A percentile compares a stretch with the other conserved stretches of the same genome.
Conservation (phyloP, 2,888 invertebrate species). For the Parochlus steinenii region DNA sequence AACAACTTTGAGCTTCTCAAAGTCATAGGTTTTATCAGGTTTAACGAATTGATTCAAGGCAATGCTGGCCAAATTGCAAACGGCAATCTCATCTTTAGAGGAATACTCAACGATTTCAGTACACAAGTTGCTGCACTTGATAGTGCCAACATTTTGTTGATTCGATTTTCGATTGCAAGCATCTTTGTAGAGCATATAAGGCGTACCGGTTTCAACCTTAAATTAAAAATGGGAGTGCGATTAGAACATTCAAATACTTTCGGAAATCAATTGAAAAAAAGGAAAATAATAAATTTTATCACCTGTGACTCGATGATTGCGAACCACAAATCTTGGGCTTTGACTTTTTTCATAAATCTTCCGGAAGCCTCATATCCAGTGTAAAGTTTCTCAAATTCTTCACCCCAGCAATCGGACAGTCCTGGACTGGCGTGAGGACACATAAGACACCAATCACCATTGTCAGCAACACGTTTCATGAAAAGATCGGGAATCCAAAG, state of each 20-base stretch:
- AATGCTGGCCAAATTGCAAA: constrained; percentile 88
- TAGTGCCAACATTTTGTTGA: constrained; percentile 89
- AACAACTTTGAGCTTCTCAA: constrained; percentile 60
- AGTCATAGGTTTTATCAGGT: constrained; percentile 60
- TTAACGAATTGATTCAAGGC: constrained; percentile 82
- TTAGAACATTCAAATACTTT: too few relatives aligned
- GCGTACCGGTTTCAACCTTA: constrained; percentile 91
- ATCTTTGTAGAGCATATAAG: constrained; percentile 88
- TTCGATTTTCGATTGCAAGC: constrained; percentile 88
- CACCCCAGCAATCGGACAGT: constrained; percentile 75
- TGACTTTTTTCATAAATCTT: constrained; percentile 42
- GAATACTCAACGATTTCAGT: constrained; percentile 91
- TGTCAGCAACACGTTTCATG: constrained; percentile 71
- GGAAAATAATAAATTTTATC: too few relatives aligned
- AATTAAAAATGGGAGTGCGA: too few relatives aligned
- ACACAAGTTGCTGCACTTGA: constrained; percentile 88
- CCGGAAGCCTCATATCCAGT: constrained; percentile 60
- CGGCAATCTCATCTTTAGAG: constrained; percentile 73
- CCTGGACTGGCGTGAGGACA: constrained; percentile 82
- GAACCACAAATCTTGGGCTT: constrained; percentile 75
- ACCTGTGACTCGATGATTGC: constrained; percentile 77
- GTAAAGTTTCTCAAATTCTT: constrained; percentile 76
- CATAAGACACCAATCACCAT: constrained; percentile 81
- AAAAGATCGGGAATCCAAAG: constrained; percentile 94
- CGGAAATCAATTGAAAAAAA: too few relatives aligned